Evolutionary conservation across 2,113 vertebrate genomes (phyloP).

Genomic region (Phalacrocorax brasilianus): DNA sequence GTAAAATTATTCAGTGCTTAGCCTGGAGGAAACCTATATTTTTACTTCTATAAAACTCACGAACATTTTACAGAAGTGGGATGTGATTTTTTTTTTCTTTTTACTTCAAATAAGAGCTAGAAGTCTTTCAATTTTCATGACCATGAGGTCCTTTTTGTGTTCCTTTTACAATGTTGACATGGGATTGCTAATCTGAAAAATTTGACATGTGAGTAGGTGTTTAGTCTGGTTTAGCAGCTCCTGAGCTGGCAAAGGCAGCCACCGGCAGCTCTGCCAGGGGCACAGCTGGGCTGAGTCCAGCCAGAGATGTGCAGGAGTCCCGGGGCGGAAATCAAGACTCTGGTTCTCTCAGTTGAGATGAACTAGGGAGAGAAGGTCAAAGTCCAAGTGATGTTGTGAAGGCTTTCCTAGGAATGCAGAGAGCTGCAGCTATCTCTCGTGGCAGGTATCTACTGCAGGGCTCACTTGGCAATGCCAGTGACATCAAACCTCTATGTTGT

Average conservation of each 20-base stretch:
- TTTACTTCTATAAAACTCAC: background rate
- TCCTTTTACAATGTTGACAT: background rate
- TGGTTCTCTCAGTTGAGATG: background rate
- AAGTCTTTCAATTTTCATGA: background rate
- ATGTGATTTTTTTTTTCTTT: background rate
- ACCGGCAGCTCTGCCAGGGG: background rate
- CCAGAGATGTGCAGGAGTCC: background rate
- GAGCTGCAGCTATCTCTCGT: rapidly evolving
- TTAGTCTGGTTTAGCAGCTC: background rate
- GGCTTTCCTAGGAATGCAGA: background rate
- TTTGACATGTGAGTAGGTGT: background rate
- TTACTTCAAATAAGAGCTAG: background rate
- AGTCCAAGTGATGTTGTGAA: background rate
- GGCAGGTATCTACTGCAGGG: background rate
- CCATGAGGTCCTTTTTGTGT: background rate
- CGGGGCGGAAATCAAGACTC: background rate
- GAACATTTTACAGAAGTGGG: background rate
- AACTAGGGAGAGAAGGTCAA: background rate
- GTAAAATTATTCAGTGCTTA: slow-evolving; percentile 1
- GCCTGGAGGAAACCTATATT: slow-evolving; percentile 23
- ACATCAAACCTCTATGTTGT: background rate
- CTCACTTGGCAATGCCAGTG: background rate
- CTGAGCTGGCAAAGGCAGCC: background rate
- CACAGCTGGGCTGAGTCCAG: background rate
- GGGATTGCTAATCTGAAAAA: background rate